These are phyloP conservation scores for Plutella xylostella DNA, from an alignment of 2,888 invertebrate genomes.

Conservation along the genomic window DNA sequence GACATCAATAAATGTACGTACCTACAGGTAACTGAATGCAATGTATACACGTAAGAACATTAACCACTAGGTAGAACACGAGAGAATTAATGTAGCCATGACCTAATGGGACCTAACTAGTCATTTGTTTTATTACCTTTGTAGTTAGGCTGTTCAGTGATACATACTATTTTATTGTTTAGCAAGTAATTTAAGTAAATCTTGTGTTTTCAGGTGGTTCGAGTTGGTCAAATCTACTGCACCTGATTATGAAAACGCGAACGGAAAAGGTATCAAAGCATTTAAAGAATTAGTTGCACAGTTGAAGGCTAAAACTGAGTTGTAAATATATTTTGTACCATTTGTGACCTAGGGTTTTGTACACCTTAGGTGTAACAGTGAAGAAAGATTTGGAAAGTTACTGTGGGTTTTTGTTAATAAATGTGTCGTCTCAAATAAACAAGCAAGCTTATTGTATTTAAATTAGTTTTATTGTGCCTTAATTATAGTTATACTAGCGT, in stretches of 20 bases:
- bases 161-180: neutral
- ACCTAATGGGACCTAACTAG: neutral
- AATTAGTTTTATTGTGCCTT: constrained; percentile 2
- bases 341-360: too few relatives aligned
- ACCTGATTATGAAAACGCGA: constrained; percentile 26
- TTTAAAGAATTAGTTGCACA: constrained; percentile 24
- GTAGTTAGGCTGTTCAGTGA: neutral
- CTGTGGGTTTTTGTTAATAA: too few relatives aligned
- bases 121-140: neutral
- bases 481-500: too few relatives aligned
- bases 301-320: neutral
- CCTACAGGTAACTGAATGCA: too few relatives aligned
- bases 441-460: too few relatives aligned
- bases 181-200: neutral
- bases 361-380: too few relatives aligned
- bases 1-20: too few relatives aligned
- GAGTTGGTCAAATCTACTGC: constrained; percentile 7
- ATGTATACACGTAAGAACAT: too few relatives aligned
- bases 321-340: too few relatives aligned
- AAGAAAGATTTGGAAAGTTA: too few relatives aligned
- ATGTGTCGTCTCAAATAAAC: too few relatives aligned
- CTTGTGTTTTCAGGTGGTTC: constrained; percentile 12
- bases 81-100: neutral
- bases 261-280: constrained; percentile 34
- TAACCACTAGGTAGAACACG: too few relatives aligned